Evolutionary conservation across 2,888 invertebrate genomes (phyloP).

Genomic region (Clitarchus hookeri): DNA sequence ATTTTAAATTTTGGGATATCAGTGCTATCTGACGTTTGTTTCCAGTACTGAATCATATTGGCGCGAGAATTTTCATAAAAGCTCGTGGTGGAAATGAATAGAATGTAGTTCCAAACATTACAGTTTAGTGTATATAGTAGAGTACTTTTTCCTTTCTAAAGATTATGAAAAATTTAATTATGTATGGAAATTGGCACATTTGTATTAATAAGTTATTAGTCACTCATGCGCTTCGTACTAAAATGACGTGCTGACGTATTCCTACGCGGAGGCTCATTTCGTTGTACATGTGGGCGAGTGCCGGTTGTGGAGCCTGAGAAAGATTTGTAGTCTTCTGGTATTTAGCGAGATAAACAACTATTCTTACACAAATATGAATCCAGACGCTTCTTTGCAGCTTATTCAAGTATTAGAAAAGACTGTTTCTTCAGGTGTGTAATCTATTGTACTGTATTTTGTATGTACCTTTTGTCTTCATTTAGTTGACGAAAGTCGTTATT

Average conservation of each 20-base stretch:
- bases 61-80: slow-evolving; percentile 39
- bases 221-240: neutral
- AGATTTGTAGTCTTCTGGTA: slow-evolving; percentile 24
- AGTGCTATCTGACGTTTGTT: neutral
- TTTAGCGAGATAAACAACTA: slow-evolving; percentile 31
- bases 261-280: slow-evolving; percentile 38
- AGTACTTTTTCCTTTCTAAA: neutral
- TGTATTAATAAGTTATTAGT: neutral
- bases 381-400: slow-evolving; percentile 63
- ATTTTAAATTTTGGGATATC: no score
- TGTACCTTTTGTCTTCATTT: slow-evolving; percentile 26
- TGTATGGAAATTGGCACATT: neutral
- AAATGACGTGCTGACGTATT: slow-evolving; percentile 27
- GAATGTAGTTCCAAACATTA: slow-evolving; percentile 32
- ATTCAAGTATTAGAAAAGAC: slow-evolving; percentile 95
- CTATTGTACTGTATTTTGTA: slow-evolving; percentile 25
- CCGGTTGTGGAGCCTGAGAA: slow-evolving; percentile 36
- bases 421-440: slow-evolving; percentile 87
- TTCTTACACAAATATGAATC: slow-evolving; percentile 46
- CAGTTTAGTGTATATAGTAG: neutral
- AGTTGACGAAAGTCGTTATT: slow-evolving; percentile 25
- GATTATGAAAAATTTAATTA: neutral
- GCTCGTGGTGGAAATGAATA: slow-evolving; percentile 32
- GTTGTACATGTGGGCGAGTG: slow-evolving; percentile 43
- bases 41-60: slow-evolving; percentile 26